Evolutionary conservation across 1,140 invertebrate genomes (phyloP).

Genomic region (Trichomalopsis sarcophagae): DNA sequence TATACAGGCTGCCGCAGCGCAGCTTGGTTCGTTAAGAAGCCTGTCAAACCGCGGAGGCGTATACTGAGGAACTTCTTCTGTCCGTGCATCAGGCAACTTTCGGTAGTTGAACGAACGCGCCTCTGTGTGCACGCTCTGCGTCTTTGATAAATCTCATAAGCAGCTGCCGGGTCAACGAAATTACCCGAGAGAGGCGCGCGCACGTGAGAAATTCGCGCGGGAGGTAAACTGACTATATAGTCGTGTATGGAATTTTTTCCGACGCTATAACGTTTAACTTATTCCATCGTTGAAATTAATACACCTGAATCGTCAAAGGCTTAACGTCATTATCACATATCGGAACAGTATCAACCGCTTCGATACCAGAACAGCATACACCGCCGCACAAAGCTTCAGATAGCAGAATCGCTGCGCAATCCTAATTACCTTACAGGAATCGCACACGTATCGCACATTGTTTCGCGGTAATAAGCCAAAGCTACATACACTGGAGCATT

Average conservation of each 20-base stretch:
- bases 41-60: not conserved
- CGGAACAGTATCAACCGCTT: not conserved
- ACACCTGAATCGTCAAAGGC: not conserved
- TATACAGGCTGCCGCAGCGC: not conserved
- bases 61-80: not conserved
- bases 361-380: not conserved
- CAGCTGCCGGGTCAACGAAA: slow-evolving; percentile 18
- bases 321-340: slow-evolving; percentile 1
- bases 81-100: not conserved
- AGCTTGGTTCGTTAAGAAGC: slow-evolving; percentile 2
- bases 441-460: not conserved
- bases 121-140: not conserved
- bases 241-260: not conserved
- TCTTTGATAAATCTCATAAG: slow-evolving; percentile 29
- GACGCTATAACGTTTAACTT: too few relatives aligned
- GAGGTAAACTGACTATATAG: not conserved
- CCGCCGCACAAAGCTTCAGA: not conserved
- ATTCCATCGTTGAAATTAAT: too few relatives aligned
- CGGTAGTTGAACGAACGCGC: not conserved
- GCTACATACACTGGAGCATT: not conserved
- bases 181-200: slow-evolving; percentile 1
- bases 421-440: not conserved
- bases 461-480: not conserved
- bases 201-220: not conserved
- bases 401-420: not conserved